Percentiles rank a stretch among this genome's conserved stretches.
phyloP scores from a whole-genome alignment of 1,140 invertebrate genomes.

The Eurosta solidaginis region DNA sequence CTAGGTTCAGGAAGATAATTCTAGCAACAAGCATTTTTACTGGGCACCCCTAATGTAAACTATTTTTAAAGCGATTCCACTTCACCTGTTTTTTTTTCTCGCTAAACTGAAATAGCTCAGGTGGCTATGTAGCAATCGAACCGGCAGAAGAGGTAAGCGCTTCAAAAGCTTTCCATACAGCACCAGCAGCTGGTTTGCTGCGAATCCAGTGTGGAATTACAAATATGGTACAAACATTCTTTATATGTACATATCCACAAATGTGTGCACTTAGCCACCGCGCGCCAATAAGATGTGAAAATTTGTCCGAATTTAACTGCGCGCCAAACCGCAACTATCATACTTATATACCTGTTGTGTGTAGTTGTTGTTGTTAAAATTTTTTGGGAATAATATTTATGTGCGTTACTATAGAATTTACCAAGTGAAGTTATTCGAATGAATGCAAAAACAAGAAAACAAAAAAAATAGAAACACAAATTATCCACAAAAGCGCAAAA shows the following conservation, averaged over 20 bases:
- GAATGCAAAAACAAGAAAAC: neutral
- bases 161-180: neutral
- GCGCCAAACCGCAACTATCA: no score
- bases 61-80: no score
- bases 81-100: no score
- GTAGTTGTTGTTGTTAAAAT: neutral
- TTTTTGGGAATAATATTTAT: neutral
- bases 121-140: no score
- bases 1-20: no score
- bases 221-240: neutral
- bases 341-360: no score
- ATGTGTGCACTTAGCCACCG: neutral
- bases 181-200: neutral
- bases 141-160: no score
- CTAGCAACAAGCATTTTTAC: no score
- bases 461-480: neutral
- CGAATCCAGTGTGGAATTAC: neutral
- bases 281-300: no score
- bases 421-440: neutral
- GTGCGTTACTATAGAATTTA: neutral
- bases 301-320: no score
- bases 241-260: neutral
- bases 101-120: no score
- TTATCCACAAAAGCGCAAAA: neutral
- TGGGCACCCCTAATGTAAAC: no score